Evolutionary conservation across 2,888 invertebrate species (phyloP).

Genomic region (Cordilura impudica): DNA sequence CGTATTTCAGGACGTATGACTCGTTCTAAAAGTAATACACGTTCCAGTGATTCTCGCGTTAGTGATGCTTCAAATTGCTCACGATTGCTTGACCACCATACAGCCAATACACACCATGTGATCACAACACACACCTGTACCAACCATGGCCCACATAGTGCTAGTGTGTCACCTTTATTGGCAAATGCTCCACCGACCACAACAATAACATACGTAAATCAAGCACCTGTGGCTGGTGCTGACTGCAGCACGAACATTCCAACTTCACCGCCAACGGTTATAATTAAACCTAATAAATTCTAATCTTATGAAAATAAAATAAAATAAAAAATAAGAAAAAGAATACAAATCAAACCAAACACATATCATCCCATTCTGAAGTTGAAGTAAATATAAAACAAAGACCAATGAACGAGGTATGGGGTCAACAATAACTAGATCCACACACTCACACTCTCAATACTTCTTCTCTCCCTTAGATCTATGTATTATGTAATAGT

Average conservation of each 20-base stretch:
- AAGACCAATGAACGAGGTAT: constrained; percentile 36
- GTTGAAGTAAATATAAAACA: not conserved
- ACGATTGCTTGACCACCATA: constrained; percentile 75
- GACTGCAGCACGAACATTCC: constrained; percentile 67
- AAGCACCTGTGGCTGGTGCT: constrained; percentile 64
- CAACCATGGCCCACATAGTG: constrained; percentile 25
- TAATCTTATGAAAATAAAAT: constrained; percentile 59
- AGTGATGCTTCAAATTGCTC: constrained; percentile 77
- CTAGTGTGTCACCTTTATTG: constrained; percentile 57
- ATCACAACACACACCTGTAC: constrained; percentile 57
- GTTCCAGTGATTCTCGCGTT: constrained; percentile 77
- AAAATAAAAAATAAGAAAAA: not conserved
- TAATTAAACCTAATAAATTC: constrained; percentile 74
- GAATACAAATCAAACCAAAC: no score
- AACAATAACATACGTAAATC: constrained; percentile 60
- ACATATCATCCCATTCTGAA: constrained; percentile 27
- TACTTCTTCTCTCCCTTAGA: not conserved
- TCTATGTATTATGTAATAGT: not conserved
- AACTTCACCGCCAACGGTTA: constrained; percentile 63
- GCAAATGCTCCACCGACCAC: constrained; percentile 51
- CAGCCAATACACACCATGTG: constrained; percentile 62
- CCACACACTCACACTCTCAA: not conserved
- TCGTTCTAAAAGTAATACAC: constrained; percentile 77
- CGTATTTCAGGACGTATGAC: constrained; percentile 76
- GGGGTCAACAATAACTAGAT: constrained; percentile 26